Percentiles rank a stretch among this genome's conserved stretches.
Evolutionary conservation across 2,113 vertebrate genomes (phyloP).

Genomic region (Perccottus glenii): DNA sequence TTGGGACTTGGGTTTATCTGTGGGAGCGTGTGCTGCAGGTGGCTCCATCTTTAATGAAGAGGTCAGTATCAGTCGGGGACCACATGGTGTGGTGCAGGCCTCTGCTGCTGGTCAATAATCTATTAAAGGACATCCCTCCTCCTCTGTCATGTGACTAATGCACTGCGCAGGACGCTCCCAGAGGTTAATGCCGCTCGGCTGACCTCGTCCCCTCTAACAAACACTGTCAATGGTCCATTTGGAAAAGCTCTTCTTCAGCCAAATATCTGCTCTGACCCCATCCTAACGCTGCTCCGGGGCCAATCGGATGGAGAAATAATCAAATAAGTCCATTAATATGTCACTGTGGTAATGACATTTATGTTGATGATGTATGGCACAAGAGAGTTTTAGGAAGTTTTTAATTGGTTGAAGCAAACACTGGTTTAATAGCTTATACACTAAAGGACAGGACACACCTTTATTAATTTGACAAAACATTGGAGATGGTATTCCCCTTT

Average conservation of each 20-base stretch:
- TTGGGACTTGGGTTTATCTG: not conserved
- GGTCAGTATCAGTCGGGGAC: constrained; percentile 71
- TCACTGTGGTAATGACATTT: too few species aligned
- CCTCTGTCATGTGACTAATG: constrained; percentile 74
- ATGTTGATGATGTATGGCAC: too few species aligned
- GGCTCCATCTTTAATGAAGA: constrained; percentile 76
- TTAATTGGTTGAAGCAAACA: too few species aligned
- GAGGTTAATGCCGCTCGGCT: constrained; percentile 75
- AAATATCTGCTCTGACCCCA: constrained; percentile 21
- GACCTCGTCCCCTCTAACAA: constrained; percentile 74
- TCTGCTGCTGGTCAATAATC: constrained; percentile 81
- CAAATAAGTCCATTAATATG: too few species aligned
- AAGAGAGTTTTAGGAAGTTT: too few species aligned
- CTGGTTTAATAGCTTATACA: too few species aligned
- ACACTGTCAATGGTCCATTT: constrained; percentile 61
- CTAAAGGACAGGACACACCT: too few species aligned
- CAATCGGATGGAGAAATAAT: constrained; percentile 9
- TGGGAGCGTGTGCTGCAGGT: constrained; percentile 53
- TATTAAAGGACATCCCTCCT: constrained; percentile 75
- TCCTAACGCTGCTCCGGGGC: constrained; percentile 5
- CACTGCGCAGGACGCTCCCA: constrained; percentile 68
- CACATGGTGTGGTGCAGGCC: constrained; percentile 66
- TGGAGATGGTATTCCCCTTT: too few species aligned
- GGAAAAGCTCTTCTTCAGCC: constrained; percentile 54
- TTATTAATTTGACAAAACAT: too few species aligned